phyloP scores from a whole-genome alignment of 2,113 vertebrate genomes.

The Pluvialis apricaria region DNA sequence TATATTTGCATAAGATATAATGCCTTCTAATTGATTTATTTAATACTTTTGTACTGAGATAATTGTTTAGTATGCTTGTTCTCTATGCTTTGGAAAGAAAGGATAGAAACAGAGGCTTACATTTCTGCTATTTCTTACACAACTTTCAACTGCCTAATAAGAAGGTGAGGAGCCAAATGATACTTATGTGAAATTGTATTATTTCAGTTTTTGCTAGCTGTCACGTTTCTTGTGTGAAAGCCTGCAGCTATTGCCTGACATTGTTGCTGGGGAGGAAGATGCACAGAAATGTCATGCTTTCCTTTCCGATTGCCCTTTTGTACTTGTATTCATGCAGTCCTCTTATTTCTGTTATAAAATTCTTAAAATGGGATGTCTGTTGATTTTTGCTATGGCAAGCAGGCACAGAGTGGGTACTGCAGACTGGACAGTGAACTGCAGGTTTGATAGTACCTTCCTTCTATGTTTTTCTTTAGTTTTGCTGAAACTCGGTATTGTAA shows the following conservation, averaged over 20 bases:
- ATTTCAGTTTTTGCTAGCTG: conserved; percentile 4
- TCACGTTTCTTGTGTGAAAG: background rate
- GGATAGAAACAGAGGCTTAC: background rate
- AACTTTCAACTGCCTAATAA: background rate
- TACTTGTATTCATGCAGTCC: background rate
- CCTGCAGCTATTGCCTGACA: background rate
- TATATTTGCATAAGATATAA: conserved; percentile 56
- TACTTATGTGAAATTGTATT: background rate
- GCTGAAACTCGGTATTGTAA: background rate
- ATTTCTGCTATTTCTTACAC: background rate
- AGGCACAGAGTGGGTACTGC: background rate
- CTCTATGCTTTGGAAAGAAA: background rate
- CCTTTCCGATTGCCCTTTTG: background rate
- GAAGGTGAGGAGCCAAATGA: background rate
- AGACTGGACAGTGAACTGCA: background rate
- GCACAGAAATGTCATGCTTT: background rate
- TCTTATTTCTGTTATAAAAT: background rate
- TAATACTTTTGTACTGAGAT: conserved; percentile 27
- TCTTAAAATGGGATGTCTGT: background rate
- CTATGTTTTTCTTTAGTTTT: background rate
- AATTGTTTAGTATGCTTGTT: conserved; percentile 10
- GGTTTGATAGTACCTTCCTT: background rate
- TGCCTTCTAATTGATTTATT: conserved; percentile 70
- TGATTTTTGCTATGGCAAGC: background rate
- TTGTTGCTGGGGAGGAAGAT: background rate